phyloP scores from a whole-genome alignment of 1,140 invertebrate species.

The Drosophila sucinea region DNA sequence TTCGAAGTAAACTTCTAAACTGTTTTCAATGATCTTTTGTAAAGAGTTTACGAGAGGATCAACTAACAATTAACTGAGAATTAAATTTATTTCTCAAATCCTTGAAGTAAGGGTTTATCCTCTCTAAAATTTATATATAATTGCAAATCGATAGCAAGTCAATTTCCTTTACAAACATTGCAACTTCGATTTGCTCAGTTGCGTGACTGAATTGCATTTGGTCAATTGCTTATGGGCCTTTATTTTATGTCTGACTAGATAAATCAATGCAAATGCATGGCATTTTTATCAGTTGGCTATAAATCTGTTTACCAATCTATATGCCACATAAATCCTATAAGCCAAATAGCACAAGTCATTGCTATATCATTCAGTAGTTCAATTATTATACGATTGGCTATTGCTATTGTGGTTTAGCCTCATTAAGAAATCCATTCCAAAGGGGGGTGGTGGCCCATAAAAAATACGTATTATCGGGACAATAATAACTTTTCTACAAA shows the following conservation, averaged over 20 bases:
- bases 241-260: conserved; percentile 23
- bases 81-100: too few relatives aligned
- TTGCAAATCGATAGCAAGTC: background rate
- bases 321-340: conserved; percentile 57
- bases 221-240: conserved; percentile 7
- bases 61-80: too few relatives aligned
- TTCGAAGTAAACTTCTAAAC: too few relatives aligned
- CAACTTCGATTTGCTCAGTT: background rate
- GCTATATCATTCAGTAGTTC: conserved; percentile 10
- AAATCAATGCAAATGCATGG: conserved; percentile 50
- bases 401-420: conserved; percentile 32
- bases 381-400: conserved; percentile 25
- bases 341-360: conserved; percentile 41
- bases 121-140: too few relatives aligned
- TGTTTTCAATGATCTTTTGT: too few relatives aligned
- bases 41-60: too few relatives aligned
- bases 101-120: too few relatives aligned
- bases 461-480: conserved; percentile 65
- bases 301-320: conserved; percentile 63
- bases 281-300: conserved; percentile 34
- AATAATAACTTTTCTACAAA: conserved; percentile 46
- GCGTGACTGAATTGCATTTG: background rate
- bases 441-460: conserved; percentile 37
- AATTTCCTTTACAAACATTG: background rate
- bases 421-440: conserved; percentile 74